A percentile compares a stretch with the other conserved stretches of the same genome.
Evolutionary conservation across 2,888 invertebrate genomes (phyloP).

Genomic region (Physocephala rufipes): DNA sequence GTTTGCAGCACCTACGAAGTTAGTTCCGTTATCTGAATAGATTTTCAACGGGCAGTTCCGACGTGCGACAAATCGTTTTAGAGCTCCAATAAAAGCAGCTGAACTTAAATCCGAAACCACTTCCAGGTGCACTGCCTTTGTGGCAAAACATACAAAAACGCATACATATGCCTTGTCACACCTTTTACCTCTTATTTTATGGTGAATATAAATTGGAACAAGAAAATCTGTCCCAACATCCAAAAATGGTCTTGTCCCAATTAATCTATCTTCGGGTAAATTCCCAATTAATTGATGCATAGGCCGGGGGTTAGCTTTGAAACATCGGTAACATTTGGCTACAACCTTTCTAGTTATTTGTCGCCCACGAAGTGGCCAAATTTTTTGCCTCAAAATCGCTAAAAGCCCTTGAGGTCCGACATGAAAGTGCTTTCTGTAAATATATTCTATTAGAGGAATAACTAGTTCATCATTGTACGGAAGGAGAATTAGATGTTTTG

Average conservation of each 20-base stretch:
- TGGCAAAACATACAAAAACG: too few species aligned
- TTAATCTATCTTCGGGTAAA: conserved; percentile 2
- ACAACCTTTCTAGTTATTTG: conserved; percentile 23
- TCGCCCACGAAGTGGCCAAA: conserved; percentile 31
- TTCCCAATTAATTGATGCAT: background rate
- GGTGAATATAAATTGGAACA: background rate
- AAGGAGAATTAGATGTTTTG: conserved; percentile 23
- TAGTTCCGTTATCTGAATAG: too few species aligned
- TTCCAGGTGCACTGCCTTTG: too few species aligned
- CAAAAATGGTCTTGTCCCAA: background rate
- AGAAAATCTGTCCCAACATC: too few species aligned
- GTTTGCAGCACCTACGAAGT: too few species aligned
- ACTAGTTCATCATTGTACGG: conserved; percentile 23
- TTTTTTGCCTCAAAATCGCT: conserved; percentile 28
- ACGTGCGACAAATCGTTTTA: too few species aligned
- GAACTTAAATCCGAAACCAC: too few species aligned
- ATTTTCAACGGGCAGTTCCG: too few species aligned
- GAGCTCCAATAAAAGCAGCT: too few species aligned
- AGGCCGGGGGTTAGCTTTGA: conserved; percentile 26
- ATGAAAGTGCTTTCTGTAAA: conserved; percentile 29
- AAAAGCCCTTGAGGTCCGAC: conserved; percentile 26
- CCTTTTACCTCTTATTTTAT: background rate
- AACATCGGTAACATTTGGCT: conserved; percentile 27
- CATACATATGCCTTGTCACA: background rate
- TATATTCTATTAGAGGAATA: conserved; percentile 22